These are phyloP conservation scores for Iguana delicatissima DNA, from an alignment of 2,797 vertebrate species.

Conservation along the genomic window DNA sequence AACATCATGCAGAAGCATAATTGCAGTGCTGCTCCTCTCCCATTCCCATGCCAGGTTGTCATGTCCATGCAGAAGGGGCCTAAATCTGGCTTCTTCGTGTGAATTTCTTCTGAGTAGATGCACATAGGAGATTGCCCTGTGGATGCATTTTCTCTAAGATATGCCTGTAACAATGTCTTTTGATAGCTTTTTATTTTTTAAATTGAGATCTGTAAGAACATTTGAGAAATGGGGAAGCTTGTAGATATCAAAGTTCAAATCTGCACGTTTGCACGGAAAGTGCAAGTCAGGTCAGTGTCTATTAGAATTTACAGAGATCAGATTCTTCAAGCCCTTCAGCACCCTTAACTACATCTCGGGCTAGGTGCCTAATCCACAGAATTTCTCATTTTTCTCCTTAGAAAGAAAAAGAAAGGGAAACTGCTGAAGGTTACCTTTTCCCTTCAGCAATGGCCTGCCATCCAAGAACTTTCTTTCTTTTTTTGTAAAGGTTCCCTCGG, in stretches of 20 bases:
- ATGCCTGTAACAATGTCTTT: not conserved
- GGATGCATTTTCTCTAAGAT: not conserved
- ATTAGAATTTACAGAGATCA: not conserved
- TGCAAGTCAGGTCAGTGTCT: not conserved
- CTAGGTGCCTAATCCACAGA: not conserved
- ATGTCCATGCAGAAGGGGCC: no score
- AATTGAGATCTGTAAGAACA: not conserved
- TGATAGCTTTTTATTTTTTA: not conserved
- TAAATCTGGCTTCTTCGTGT: no score
- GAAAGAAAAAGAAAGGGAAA: not conserved
- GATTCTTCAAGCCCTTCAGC: not conserved
- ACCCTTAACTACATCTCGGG: not conserved
- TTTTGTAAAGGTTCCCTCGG: not conserved
- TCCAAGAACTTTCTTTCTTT: not conserved
- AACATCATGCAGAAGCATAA: no score
- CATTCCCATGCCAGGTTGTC: no score
- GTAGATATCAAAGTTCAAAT: not conserved
- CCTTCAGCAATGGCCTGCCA: not conserved
- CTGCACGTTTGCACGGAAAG: not conserved
- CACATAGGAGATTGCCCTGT: not conserved
- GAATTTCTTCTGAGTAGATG: not conserved
- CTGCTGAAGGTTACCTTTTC: not conserved
- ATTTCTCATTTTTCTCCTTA: not conserved
- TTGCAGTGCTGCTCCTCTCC: no score
- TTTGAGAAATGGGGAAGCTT: not conserved